Evolutionary conservation across 64 coral and sea anemone genomes (phyloP), one percentile per base, ranked within the genome.

Genomic region (Montipora capricornis): DNA sequence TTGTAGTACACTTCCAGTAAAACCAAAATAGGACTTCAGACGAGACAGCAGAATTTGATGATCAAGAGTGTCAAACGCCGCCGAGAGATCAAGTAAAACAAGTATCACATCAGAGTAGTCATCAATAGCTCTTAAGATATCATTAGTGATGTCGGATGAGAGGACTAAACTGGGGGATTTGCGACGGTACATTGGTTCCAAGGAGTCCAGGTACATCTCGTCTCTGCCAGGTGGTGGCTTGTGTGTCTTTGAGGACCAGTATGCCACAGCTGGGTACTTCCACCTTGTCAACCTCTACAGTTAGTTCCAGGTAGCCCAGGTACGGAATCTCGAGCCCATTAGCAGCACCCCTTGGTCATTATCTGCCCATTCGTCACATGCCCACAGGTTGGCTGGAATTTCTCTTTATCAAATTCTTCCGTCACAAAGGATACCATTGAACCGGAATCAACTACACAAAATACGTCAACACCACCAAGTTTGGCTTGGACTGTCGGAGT

Each of bases 341-440:
- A 47, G 75, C 71, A 12, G 77, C 84, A 10, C 26, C 26, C 26
- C 26, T 26, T 26, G 0, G 26, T 26, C 26, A 26, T 57, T 80
- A 8, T 29, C 29, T 29, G 29, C 84, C 70, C 68, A 84, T 81
- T 68, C 2, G 47, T 74, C 47, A 92, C 8, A 0, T 51, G 44
- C 26, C 0, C 85, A 55, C 89, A 78, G 13, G 84, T 87, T 20
- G 90, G 49, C 46, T 83, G 77, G 78, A 84, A 71, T 55, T 89
- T 82, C 69, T 93, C 80, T 52, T 79, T 79, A 68, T 84, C 93
- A 61, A 96, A 96, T 29, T 29, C 29, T 80, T 96, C 84, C 0
- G 78, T 92, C 11, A 95, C 71, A 60, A 95, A 73, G 59, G 87
- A 70, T 19, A 85, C 87, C 87, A 94, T 90, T 16, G 93, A 94